Percentiles rank a stretch among this genome's conserved stretches.
Conservation (phyloP, 2,888 invertebrate species). For the Ctena decussata region DNA sequence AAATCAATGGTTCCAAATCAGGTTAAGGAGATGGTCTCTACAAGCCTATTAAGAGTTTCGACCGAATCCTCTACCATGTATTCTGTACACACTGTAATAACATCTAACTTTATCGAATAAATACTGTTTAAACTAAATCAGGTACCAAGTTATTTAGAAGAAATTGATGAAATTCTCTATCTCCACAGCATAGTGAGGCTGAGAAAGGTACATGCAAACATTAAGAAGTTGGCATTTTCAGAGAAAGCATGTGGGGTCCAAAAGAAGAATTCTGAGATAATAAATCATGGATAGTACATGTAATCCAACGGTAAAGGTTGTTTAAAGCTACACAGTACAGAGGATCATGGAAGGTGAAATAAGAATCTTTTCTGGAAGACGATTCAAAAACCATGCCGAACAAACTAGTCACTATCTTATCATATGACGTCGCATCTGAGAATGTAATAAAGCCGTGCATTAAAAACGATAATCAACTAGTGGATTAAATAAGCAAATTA, state of each 20-base stretch:
- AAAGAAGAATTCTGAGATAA: neutral
- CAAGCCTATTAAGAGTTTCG: too few species aligned
- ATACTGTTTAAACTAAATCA: too few species aligned
- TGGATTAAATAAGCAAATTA: too few species aligned
- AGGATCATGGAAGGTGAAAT: constrained; percentile 8
- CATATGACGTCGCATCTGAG: too few species aligned
- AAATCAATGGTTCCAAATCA: neutral
- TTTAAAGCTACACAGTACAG: neutral
- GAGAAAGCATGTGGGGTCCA: neutral
- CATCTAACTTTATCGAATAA: too few species aligned
- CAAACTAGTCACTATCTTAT: neutral
- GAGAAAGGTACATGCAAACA: neutral
- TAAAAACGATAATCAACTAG: too few species aligned
- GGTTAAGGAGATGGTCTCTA: too few species aligned
- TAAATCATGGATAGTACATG: neutral
- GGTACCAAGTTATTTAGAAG: neutral
- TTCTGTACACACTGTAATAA: too few species aligned
- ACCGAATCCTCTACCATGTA: too few species aligned
- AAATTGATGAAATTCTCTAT: neutral
- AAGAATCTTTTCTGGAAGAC: neutral
- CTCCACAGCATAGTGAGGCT: constrained; percentile 27
- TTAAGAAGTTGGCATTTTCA: constrained; percentile 27
- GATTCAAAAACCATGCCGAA: constrained; percentile 4
- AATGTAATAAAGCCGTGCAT: too few species aligned
- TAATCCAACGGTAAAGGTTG: neutral